Evolutionary conservation across 2,113 vertebrate genomes (phyloP), one percentile per base, ranked within the genome.

Genomic region (Pseudorasbora parva): DNA sequence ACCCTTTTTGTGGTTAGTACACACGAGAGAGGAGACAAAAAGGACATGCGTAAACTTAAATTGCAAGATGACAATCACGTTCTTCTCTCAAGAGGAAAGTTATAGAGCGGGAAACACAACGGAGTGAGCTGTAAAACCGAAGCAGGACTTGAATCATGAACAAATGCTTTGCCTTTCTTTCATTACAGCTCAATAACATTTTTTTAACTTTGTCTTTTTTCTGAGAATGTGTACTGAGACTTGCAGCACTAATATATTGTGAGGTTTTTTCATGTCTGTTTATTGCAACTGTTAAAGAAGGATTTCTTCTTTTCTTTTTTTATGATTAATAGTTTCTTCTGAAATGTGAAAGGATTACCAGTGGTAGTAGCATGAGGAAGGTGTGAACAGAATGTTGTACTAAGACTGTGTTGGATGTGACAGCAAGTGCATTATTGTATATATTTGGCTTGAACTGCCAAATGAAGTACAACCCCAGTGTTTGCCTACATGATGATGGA

Each of bases 1-100:
- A 14, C 81, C 23, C 91, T 91, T 89, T 89, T 41, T 75, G 27
- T 59, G 54, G 51, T 23, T 27, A 33, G 10, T 30, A 76, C 27
- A 3, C 47, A 33, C 15, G 89, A 87, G 92, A 87, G 92, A 88
- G 89, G 85, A 90, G 91, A 90, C 87, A 62, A 86, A 82, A 88
- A 89, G 86, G 87, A 91, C 88, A 90, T 89, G 92, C 85, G 86
- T 90, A 88, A 91, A 79, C 87, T 88, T 37, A 30, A 85, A 78
- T 88, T 90, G 92, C 92, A 91, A 90, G 90, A 92, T 86, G 93
- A 95, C 94, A 95, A 95, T 95, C 94, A 94, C 37, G 89, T 90
- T 89, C 91, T 87, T 54, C 79, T 89, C 79, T 88, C 84, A 72
- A 86, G 87, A 88, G 86, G 75, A 85, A 81, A 41, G 82, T 37